Evolutionary conservation across 1,140 invertebrate species (phyloP).

Genomic region (Halesus radiatus): DNA sequence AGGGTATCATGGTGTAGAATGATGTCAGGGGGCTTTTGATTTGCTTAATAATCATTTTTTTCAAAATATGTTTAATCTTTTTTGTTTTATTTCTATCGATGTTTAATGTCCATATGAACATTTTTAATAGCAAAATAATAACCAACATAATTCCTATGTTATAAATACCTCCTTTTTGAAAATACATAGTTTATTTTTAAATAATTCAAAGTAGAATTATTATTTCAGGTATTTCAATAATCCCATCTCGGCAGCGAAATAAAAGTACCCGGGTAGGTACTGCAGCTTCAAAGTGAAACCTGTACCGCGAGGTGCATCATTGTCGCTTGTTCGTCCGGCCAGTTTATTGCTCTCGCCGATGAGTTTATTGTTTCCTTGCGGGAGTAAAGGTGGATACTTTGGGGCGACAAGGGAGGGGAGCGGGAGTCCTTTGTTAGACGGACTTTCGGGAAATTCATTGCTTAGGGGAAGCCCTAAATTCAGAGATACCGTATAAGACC

Average conservation of each 20-base stretch:
- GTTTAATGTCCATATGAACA: too few species aligned
- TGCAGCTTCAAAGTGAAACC: background rate
- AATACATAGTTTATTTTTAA: too few species aligned
- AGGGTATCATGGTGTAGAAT: too few species aligned
- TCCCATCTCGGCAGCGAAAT: background rate
- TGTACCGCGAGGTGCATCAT: conserved; percentile 38
- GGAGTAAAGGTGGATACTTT: conserved; percentile 4
- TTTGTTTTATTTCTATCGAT: too few species aligned
- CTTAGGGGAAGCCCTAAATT: conserved; percentile 44
- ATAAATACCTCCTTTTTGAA: too few species aligned
- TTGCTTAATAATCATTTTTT: too few species aligned
- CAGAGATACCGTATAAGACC: conserved; percentile 1
- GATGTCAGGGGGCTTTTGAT: too few species aligned
- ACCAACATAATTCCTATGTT: too few species aligned
- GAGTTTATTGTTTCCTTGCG: conserved; percentile 51
- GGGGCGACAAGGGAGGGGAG: conserved; percentile 9
- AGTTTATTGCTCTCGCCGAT: conserved; percentile 46
- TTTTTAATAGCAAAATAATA: too few species aligned
- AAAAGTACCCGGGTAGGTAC: background rate
- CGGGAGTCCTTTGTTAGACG: conserved; percentile 47
- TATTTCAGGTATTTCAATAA: background rate
- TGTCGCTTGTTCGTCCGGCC: conserved; percentile 40
- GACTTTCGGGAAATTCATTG: conserved; percentile 51
- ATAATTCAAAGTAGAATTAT: too few species aligned
- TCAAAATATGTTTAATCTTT: too few species aligned